These are phyloP conservation scores for Hylia prasina DNA, from an alignment of 2,113 vertebrate species.

Conservation along the genomic window DNA sequence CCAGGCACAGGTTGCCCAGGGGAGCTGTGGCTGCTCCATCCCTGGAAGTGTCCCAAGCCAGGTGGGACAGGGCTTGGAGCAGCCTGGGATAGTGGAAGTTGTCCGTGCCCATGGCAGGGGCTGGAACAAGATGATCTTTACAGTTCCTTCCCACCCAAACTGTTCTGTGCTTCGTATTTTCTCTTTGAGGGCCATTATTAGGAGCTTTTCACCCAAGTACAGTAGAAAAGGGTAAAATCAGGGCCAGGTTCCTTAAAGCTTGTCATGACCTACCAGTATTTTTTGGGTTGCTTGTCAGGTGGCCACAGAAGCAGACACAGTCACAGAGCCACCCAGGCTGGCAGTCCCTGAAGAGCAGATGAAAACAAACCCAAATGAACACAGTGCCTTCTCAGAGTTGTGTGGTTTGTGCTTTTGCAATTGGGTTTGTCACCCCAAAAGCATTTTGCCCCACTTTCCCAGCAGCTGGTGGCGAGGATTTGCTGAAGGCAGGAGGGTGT, in stretches of 20 bases:
- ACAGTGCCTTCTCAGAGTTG: background rate
- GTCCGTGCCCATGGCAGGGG: background rate
- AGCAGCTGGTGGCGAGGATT: background rate
- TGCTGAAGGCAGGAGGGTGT: background rate
- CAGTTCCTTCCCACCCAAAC: background rate
- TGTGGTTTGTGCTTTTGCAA: background rate
- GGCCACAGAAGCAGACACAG: background rate
- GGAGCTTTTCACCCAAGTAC: background rate
- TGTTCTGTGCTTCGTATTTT: background rate
- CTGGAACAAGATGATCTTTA: background rate
- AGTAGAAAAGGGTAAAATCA: background rate
- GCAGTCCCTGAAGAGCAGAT: background rate
- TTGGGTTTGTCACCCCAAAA: background rate
- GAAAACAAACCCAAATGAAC: background rate
- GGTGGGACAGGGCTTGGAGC: rapidly evolving
- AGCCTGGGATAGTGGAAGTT: background rate
- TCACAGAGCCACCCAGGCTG: background rate
- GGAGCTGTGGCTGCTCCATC: background rate
- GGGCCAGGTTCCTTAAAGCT: background rate
- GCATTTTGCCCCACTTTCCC: background rate
- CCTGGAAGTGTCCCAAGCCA: background rate
- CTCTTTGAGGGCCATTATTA: background rate
- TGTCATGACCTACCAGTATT: background rate
- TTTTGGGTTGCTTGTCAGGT: background rate
- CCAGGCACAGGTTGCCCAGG: background rate